These are phyloP conservation scores for Rhopalosiphum maidis DNA, from an alignment of 1,140 invertebrate genomes.

Conservation along the genomic window DNA sequence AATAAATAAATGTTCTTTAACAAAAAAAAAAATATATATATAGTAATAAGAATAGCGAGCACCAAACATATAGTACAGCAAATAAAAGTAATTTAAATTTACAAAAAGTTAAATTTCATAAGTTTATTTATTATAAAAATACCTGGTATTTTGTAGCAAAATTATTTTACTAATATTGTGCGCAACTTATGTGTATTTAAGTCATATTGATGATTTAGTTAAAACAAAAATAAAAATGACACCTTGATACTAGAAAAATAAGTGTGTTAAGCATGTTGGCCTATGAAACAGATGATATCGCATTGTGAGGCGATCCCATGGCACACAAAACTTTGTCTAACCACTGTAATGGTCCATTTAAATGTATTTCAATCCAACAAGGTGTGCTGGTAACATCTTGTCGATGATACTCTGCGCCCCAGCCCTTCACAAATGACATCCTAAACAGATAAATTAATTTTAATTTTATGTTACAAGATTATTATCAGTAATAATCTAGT, in stretches of 20 bases:
- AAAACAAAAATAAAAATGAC: conserved; percentile 23
- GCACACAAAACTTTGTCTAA: conserved; percentile 89
- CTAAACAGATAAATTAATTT: conserved; percentile 62
- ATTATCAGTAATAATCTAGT: not conserved
- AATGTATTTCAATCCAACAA: conserved; percentile 93
- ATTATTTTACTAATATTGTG: conserved; percentile 30
- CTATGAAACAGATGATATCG: conserved; percentile 91
- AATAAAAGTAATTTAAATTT: conserved; percentile 26
- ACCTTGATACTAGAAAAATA: conserved; percentile 22
- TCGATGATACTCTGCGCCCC: conserved; percentile 96
- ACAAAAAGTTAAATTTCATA: conserved; percentile 37
- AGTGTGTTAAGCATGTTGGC: conserved; percentile 50
- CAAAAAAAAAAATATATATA: conserved; percentile 29
- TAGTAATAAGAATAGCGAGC: conserved; percentile 25
- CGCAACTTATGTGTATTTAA: not conserved
- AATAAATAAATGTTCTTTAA: conserved; percentile 40
- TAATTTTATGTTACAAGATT: not conserved
- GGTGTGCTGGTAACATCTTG: conserved; percentile 95
- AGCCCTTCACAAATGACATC: conserved; percentile 98
- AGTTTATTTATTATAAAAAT: conserved; percentile 28
- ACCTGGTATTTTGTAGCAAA: not conserved
- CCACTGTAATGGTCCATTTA: conserved; percentile 91
- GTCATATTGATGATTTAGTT: conserved; percentile 28
- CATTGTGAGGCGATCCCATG: conserved; percentile 89
- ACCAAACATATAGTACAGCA: conserved; percentile 38